Base-by-base conservation (phyloP, 2,113 vertebrate species). In the Pungitius pungitius region DNA sequence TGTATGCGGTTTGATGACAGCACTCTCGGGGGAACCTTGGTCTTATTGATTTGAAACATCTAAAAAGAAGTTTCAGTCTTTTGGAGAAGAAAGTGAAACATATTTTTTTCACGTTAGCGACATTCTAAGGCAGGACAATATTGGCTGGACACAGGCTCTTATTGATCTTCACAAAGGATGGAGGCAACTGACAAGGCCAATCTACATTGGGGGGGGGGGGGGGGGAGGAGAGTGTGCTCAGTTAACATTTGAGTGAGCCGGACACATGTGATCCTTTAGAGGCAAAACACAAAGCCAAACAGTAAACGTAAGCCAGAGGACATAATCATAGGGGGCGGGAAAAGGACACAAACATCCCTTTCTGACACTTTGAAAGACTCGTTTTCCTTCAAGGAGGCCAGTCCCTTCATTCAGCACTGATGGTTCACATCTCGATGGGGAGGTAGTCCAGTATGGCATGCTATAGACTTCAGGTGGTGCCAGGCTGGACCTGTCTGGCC, bases 1-100 rank as follows among this genome's bases (percentile, higher is more conserved):
- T 90, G 70, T 75, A 93, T 93, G 89, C 86, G 30, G 92, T 93
- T 94, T 93, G 92, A 93, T 90, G 91, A 67, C 81, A 64, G 83
- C 69, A 20, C 78, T 89, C 88, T 78, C 79, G 4, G 56, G 84
- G 82, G 88, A 79, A 80, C 81, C 78, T 77, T 78, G 76, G 73
- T 83, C 86, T 89, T 91, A 92, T 91, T 92, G 92, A 93, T 93
- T 90, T 92, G 85, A 93, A 90, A 90, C 85, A 87, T 90, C 84
- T 76, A 81, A 85, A 90, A 81, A 75, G 79, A 87, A 90, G 83
- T 85, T 83, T 73, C 49, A 52, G 69, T 78, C 81, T 77, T 90
- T 91, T 79, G 78, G 78, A 83, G 75, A 82, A 58, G 73, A 80
- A 74, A 86, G 65, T 68, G 24, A 54, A 37, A 84, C 85, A 76